Base-by-base conservation (phyloP, 1,140 invertebrate genomes). In the Ladona fulva region DNA sequence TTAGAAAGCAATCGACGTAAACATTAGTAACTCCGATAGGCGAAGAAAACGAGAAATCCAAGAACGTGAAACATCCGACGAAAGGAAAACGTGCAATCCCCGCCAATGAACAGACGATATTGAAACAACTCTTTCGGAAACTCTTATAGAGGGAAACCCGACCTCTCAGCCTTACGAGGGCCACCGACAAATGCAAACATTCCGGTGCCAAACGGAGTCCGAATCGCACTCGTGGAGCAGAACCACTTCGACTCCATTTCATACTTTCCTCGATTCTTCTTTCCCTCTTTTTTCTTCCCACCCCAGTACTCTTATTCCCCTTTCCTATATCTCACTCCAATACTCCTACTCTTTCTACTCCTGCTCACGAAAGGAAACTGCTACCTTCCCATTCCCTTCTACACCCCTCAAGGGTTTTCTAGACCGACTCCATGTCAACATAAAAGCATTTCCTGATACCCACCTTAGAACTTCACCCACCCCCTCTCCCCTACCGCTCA, bases 391-490 rank as follows among this genome's bases (percentile, higher is more conserved):
- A 52, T 19, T 19, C 19, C 19, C 44, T 19, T 52, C 10, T 52
- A 52, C 44, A 52, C 44, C 52, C 52, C 52, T 66, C 52, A 12
- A 22, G 52, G 52, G 52, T 66, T 66, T 66, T 22, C 52, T 66
- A 22, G n/a, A 22, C 52, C 52, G 52, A 19, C 14, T 66, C 52
- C 52, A 66, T 66, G 52, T 66, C 52, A 66, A 66, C 52, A 66
- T 66, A 66, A 66, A 66, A 66, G 52, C 52, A 66, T 66, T 66
- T 66, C 52, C 52, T 66, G 52, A 66, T 66, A 66, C 52, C 52
- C 52, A 66, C 52, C 52, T 52, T 52, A 52, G 44, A 52, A 19
- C 44, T 66, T 22, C 14, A 16, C 52, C 52, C n/a, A 16, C 14
- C 52, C 14, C 52, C 44, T 10, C 19, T 19, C 44, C 44, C 44